phyloP scores from a whole-genome alignment of 2,113 vertebrate species.

The Azemiops feae region DNA sequence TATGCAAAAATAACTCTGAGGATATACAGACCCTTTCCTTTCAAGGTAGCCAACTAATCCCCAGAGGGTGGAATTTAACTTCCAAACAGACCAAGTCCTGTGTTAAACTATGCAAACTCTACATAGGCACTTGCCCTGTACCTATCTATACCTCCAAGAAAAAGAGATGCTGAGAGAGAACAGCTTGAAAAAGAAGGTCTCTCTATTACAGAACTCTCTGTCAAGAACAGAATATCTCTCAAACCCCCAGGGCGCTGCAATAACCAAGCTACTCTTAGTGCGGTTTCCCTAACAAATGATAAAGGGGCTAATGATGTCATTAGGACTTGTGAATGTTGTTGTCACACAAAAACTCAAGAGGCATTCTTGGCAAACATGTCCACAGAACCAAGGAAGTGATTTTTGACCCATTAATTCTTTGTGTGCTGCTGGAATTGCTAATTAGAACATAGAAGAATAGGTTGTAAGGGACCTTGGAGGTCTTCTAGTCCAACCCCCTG shows the following conservation, averaged over 20 bases:
- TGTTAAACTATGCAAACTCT: neutral
- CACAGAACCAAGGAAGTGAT: neutral
- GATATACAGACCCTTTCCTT: neutral
- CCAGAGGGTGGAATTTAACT: neutral
- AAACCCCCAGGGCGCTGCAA: neutral
- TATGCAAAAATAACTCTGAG: neutral
- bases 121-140: neutral
- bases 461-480: no score
- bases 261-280: neutral
- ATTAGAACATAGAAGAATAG: neutral
- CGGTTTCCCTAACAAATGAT: neutral
- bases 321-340: neutral
- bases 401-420: neutral
- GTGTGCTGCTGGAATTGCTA: neutral
- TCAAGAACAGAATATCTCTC: neutral
- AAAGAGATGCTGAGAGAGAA: neutral
- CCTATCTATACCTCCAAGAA: neutral
- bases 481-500: no score
- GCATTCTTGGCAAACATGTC: neutral
- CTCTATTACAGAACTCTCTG: neutral
- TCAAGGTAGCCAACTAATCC: neutral
- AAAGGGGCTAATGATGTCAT: neutral
- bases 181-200: neutral
- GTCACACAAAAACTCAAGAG: neutral
- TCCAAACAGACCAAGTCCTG: neutral